These are phyloP conservation scores for Rhizoglyphus robini DNA, from an alignment of 1,140 invertebrate genomes.

Conservation along the genomic window DNA sequence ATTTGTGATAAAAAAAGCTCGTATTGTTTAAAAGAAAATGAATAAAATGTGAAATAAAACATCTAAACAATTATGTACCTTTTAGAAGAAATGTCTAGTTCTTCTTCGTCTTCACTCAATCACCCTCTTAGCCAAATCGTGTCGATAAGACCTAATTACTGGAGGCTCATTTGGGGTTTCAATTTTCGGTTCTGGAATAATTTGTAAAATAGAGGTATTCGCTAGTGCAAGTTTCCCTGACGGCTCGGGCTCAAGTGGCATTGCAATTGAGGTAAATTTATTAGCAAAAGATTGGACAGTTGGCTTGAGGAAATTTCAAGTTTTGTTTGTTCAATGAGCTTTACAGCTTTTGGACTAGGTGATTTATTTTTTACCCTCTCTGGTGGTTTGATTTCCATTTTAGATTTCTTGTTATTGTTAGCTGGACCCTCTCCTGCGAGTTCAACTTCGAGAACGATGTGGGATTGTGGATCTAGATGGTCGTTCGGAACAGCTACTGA, in stretches of 20 bases:
- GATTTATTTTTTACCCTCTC: background rate
- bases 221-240: background rate
- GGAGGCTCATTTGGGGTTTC: constrained; percentile 16
- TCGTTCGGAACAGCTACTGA: background rate
- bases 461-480: constrained; percentile 3
- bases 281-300: no score
- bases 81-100: no score
- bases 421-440: background rate
- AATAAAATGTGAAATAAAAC: no score
- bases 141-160: constrained; percentile 25
- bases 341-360: background rate
- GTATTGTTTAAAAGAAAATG: no score
- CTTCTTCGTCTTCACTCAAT: no score
- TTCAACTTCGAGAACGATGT: background rate
- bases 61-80: no score
- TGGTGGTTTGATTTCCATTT: background rate
- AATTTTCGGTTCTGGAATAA: background rate
- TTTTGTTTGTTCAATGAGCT: no score
- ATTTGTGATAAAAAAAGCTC: no score
- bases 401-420: background rate
- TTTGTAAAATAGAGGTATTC: background rate
- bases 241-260: no score
- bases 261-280: no score
- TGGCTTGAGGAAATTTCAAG: background rate
- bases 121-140: constrained; percentile 21